phyloP scores from a whole-genome alignment of 2,113 vertebrate genomes.

The Eolophus roseicapilla region DNA sequence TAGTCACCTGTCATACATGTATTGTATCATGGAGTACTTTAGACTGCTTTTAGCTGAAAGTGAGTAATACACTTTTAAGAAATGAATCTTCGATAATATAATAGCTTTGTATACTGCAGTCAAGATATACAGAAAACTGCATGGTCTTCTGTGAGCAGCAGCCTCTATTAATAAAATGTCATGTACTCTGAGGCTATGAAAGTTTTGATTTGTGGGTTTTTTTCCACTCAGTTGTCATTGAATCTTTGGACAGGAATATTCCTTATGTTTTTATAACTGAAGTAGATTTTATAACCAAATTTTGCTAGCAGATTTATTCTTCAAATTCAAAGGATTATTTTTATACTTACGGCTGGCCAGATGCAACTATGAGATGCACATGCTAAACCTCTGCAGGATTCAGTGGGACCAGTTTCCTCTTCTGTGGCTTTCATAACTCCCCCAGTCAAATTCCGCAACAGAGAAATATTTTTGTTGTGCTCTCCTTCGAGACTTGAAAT shows the following conservation, averaged over 20 bases:
- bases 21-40: not conserved
- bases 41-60: not conserved
- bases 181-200: not conserved
- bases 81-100: not conserved
- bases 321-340: not conserved
- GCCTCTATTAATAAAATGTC: not conserved
- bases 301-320: not conserved
- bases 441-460: not conserved
- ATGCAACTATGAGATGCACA: not conserved
- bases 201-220: not conserved
- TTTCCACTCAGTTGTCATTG: not conserved
- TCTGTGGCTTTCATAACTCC: not conserved
- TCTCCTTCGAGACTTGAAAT: not conserved
- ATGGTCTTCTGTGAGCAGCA: not conserved
- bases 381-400: not conserved
- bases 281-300: not conserved
- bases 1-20: not conserved
- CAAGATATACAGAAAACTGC: not conserved
- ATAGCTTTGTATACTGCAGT: not conserved
- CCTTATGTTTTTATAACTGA: not conserved
- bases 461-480: not conserved
- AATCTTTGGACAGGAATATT: not conserved
- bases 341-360: not conserved
- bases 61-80: not conserved
- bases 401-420: not conserved